phyloP scores from a whole-genome alignment of 1,140 invertebrate genomes.

The Triops longicaudatus region DNA sequence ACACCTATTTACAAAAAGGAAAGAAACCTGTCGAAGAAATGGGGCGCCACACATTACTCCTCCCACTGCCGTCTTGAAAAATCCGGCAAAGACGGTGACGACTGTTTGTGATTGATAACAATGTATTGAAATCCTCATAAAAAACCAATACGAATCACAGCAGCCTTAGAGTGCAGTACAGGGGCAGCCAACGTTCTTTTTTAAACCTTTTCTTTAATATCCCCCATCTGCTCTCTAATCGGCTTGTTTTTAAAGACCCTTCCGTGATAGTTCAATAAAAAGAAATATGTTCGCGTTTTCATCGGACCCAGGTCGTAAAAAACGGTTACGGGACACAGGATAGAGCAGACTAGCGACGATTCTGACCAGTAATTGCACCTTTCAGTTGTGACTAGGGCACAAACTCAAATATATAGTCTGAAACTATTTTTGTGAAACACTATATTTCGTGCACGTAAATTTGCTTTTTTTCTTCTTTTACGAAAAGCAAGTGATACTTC shows the following conservation, averaged over 20 bases:
- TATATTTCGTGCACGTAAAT: too few species aligned
- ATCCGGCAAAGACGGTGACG: background rate
- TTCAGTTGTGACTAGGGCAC: too few species aligned
- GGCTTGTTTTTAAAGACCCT: background rate
- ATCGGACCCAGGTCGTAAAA: background rate
- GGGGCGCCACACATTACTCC: background rate
- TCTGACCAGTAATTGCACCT: too few species aligned
- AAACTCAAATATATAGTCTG: too few species aligned
- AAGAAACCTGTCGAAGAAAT: background rate
- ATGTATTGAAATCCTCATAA: background rate
- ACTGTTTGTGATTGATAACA: conserved; percentile 3
- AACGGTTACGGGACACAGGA: too few species aligned
- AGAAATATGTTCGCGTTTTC: background rate
- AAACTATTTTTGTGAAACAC: too few species aligned
- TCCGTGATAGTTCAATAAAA: background rate
- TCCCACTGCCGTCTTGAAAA: background rate
- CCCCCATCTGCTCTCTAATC: background rate
- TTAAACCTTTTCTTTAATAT: background rate
- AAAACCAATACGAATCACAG: background rate
- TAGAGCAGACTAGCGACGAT: too few species aligned
- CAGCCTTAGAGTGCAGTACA: background rate
- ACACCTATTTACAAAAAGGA: background rate
- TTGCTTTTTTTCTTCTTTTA: too few species aligned
- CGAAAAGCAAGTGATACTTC: too few species aligned
- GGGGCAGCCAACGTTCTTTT: too few species aligned